These are phyloP conservation scores for Neuroscelio doddi DNA, from an alignment of 2,888 invertebrate species.

Conservation along the genomic window DNA sequence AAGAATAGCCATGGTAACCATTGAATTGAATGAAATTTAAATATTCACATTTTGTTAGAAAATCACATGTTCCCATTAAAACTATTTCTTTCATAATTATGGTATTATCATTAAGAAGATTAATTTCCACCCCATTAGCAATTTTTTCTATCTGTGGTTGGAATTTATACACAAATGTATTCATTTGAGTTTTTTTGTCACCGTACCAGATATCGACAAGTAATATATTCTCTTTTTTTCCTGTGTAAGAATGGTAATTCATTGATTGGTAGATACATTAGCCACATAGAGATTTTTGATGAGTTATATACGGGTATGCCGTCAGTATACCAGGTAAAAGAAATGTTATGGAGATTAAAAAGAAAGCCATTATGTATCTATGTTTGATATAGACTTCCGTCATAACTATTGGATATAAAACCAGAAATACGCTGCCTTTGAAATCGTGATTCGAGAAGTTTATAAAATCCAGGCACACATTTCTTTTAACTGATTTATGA, in stretches of 20 bases:
- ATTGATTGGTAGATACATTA: slow-evolving; percentile 16
- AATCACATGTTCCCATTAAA: too few relatives aligned
- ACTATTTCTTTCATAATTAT: too few relatives aligned
- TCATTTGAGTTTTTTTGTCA: slow-evolving; percentile 15
- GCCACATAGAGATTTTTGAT: slow-evolving; percentile 6
- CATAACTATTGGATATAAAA: slow-evolving; percentile 25
- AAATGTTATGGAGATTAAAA: slow-evolving; percentile 16
- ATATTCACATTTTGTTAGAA: too few relatives aligned
- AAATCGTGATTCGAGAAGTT: slow-evolving; percentile 20
- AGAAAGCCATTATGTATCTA: slow-evolving; percentile 17
- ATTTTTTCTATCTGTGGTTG: slow-evolving; percentile 9
- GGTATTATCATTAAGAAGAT: too few relatives aligned
- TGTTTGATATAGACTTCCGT: slow-evolving; percentile 17
- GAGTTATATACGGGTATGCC: slow-evolving; percentile 11
- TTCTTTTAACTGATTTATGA: slow-evolving; percentile 24
- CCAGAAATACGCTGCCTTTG: slow-evolving; percentile 14
- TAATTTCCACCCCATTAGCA: too few relatives aligned
- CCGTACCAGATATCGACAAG: slow-evolving; percentile 15
- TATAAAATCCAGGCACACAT: slow-evolving; percentile 16
- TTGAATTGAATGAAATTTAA: slow-evolving; percentile 43
- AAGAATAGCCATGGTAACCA: slow-evolving; percentile 36
- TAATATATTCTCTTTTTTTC: slow-evolving; percentile 17
- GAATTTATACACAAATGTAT: slow-evolving; percentile 10
- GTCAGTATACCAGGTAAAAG: slow-evolving; percentile 21
- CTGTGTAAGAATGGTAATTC: slow-evolving; percentile 18